A percentile compares a stretch with the other conserved stretches of the same genome.
Conservation (phyloP, 2,888 invertebrate species). For the Mactromeris polynyma region DNA sequence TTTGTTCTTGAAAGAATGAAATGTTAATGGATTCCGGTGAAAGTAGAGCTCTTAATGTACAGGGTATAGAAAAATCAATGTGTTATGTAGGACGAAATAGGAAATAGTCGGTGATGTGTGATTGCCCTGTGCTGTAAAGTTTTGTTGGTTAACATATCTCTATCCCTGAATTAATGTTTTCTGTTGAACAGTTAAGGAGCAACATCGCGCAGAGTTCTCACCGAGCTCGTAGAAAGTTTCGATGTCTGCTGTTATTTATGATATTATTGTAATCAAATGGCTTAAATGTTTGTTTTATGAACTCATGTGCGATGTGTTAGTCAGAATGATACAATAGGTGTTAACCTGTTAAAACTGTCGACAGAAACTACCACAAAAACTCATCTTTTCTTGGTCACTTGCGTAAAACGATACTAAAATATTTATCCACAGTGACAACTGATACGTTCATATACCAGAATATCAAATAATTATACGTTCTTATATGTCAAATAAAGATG, state of each 20-base stretch:
- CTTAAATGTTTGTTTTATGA: background rate
- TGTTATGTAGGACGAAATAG: background rate
- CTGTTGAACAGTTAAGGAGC: too few species aligned
- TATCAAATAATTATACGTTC: background rate
- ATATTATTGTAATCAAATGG: background rate
- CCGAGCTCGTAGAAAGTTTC: too few species aligned
- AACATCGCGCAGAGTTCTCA: too few species aligned
- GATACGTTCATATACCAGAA: background rate
- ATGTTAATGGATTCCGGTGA: background rate
- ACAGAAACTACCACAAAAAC: background rate
- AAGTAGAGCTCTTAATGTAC: background rate
- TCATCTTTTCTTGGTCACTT: background rate
- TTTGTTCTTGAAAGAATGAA: background rate
- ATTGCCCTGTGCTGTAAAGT: too few species aligned
- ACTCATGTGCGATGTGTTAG: background rate
- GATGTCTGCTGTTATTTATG: background rate
- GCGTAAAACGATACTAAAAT: background rate
- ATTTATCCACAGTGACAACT: background rate
- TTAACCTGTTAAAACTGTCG: conserved; percentile 2
- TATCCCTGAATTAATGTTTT: too few species aligned
- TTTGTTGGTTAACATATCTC: too few species aligned
- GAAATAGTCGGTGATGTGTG: too few species aligned
- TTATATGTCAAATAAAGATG: conserved; percentile 7
- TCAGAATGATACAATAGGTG: background rate
- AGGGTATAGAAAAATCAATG: background rate